Base-by-base conservation (phyloP, 2,888 invertebrate genomes). In the Thalpophila matura region DNA sequence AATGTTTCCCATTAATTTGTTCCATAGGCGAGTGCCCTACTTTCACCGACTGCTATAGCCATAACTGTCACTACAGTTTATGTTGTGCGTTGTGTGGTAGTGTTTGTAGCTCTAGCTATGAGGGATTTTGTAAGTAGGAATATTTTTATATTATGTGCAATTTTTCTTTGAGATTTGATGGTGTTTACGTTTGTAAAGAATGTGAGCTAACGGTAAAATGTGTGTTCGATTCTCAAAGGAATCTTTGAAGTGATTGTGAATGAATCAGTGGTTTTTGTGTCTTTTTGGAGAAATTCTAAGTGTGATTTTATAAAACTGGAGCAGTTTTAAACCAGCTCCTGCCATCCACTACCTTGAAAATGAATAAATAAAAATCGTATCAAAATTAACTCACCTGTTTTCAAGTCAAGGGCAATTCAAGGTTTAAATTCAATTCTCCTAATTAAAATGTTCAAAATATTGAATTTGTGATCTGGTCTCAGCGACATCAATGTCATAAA, bases 1-100 rank as follows among this genome's bases (percentile, higher is more conserved):
- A 33, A 49, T 71, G 77, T 79, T 76, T 70, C 47, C 60, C 49
- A 62, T 79, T 62, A 74, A 80, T 80, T 83, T 70, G 83, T 77
- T 79, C 82, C 55, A 68, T 71, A 68, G 70, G 47, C 46, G 18
- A 59, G 49, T 81, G 90, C 50, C 87, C 88, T 75, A 90, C 91
- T 91, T 91, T 91, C 91, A 87, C 91, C 82, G 58, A 29, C 38
- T 45, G 50, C 78, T 71, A 68, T 72, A 76, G 73, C 74, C 70
- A 82, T 81, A 84, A 86, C 81, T 83, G 87, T 86, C 83, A 74
- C 59, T 69, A 45, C 56, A 47, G 35, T 69, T 50, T 31, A 54
- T 27, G 46, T 62, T 71, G 55, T 56, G 59, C 55, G 67, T 70
- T 76, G 76, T 61, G 56, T 61, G 53, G 69, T 68, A 58, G 67